Evolutionary conservation across 1,140 invertebrate species (phyloP), one percentile per base, ranked within the genome.

Genomic region (Panulirus ornatus): DNA sequence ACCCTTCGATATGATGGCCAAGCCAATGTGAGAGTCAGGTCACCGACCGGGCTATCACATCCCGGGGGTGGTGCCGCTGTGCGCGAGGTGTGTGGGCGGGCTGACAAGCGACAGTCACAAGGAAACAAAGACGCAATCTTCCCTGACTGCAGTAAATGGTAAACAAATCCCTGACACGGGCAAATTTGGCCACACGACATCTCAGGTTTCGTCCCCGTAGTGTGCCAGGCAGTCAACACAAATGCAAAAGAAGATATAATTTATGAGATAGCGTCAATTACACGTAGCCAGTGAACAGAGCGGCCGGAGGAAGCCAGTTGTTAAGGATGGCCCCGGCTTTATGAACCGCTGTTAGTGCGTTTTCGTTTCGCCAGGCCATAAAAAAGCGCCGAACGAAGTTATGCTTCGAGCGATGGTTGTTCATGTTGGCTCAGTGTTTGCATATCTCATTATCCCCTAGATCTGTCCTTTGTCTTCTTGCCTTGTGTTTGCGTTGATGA

Each of bases 241-340:
- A 73, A 73, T 73, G 34, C 70, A 73, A 73, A 54, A 34, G 27
- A 73, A 73, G 70, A 73, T n/a, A 73, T 73, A 34, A 73, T 40
- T 40, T 40, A 34, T 73, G 30, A 73, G 70, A 73, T 73, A 73
- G 14, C 70, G 70, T 73, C 70, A 73, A 73, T 73, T 73, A 73
- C n/a, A 73, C n/a, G n/a, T n/a, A n/a, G 54, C 14, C 6, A 58
- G n/a, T 66, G 58, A 66, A 66, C 22, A 66, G 58, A 66, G 58
- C n/a, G 27, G 51, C 9, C 9, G 9, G 9, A 27, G 58, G n/a
- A 30, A 30, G 58, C 8, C 58, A 9, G 19, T n/a, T 19, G 19
- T 42, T 19, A 75, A 75, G 40, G 40, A 75, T 75, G 30, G 30
- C 71, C 5, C 36, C 40, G 5, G 22, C 40, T 40, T 40, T 40